Percentiles rank a stretch among this genome's conserved stretches.
Evolutionary conservation across 2,113 vertebrate species (phyloP).

Genomic region (Pomatostomus ruficeps): DNA sequence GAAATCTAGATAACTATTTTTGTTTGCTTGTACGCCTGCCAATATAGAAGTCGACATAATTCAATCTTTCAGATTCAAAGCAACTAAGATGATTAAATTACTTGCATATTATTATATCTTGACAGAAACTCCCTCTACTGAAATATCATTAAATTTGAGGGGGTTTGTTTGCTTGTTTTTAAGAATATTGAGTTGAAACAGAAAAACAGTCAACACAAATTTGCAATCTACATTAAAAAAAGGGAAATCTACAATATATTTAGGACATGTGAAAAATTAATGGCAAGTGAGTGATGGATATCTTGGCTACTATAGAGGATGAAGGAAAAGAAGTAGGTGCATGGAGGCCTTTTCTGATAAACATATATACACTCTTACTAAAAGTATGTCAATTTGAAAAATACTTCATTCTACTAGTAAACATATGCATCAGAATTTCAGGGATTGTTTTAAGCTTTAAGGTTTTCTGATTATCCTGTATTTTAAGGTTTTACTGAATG

Average conservation of each 20-base stretch:
- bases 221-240: neutral
- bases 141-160: neutral
- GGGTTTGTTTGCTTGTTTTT: neutral
- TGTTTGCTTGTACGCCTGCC: neutral
- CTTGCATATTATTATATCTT: neutral
- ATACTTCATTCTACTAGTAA: neutral
- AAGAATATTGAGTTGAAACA: neutral
- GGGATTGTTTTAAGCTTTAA: neutral
- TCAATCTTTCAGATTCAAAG: slow-evolving; percentile 5
- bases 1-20: slow-evolving; percentile 1
- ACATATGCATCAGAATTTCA: neutral
- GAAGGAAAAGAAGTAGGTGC: neutral
- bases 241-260: neutral
- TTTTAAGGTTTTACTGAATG: neutral
- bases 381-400: neutral
- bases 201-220: neutral
- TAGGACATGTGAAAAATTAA: neutral
- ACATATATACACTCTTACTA: neutral
- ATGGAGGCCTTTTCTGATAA: neutral
- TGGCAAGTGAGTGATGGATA: neutral
- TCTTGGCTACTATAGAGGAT: neutral
- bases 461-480: neutral
- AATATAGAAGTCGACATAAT: slow-evolving; percentile 1
- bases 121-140: neutral
- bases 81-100: neutral